Conservation (phyloP, 2,797 vertebrate species). For the Sebastes hubbsi region DNA sequence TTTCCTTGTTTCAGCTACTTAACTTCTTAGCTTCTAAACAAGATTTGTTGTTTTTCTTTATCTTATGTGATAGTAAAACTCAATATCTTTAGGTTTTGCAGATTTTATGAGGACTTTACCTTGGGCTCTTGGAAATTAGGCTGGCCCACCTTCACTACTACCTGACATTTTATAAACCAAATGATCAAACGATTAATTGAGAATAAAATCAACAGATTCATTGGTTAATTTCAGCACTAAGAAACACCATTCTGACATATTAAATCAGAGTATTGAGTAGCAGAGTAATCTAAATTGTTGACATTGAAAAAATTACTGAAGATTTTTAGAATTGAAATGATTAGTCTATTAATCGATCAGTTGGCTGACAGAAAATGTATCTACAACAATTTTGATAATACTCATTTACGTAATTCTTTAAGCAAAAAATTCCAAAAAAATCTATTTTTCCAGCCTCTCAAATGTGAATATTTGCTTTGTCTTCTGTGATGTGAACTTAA, state of each 20-base stretch:
- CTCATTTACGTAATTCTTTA: not conserved
- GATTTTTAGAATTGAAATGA: not conserved
- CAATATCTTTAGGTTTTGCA: not conserved
- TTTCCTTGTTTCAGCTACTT: not conserved
- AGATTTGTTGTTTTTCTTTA: not conserved
- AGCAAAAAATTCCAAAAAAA: not conserved
- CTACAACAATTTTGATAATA: not conserved
- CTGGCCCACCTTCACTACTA: not conserved
- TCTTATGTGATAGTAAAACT: not conserved
- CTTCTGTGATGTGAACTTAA: not conserved
- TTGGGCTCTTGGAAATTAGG: not conserved
- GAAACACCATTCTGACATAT: not conserved
- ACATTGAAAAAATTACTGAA: not conserved
- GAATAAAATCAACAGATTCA: not conserved
- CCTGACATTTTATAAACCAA: not conserved
- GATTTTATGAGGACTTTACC: not conserved
- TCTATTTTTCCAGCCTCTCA: not conserved
- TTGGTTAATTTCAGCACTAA: not conserved
- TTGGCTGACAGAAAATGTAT: not conserved
- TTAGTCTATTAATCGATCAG: not conserved
- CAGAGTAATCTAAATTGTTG: not conserved
- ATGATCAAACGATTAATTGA: not conserved
- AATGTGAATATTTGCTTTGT: not conserved
- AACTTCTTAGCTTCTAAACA: not conserved
- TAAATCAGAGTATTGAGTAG: not conserved